Conservation (phyloP, 2,888 invertebrate genomes). For the Julus scandinavius region DNA sequence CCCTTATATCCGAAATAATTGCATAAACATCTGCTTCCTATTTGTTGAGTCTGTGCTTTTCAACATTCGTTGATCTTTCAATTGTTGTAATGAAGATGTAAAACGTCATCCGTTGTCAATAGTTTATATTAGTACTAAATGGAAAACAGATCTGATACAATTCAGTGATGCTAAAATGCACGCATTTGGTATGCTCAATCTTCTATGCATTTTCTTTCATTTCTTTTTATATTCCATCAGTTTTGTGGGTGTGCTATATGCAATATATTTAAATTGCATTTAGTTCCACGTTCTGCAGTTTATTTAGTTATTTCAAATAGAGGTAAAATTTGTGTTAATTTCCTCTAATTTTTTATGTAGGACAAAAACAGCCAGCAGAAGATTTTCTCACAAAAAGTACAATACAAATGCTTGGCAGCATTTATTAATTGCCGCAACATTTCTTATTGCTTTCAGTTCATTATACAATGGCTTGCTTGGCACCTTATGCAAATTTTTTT, state of each 20-base stretch:
- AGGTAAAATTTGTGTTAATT: neutral
- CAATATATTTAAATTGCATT: too few relatives aligned
- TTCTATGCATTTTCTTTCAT: too few relatives aligned
- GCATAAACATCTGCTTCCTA: neutral
- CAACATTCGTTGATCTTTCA: neutral
- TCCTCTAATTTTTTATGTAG: neutral
- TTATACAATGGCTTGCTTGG: neutral
- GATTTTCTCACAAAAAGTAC: neutral
- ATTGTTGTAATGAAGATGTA: neutral
- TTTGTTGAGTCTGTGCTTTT: neutral
- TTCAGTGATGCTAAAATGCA: too few relatives aligned
- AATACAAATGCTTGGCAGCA: neutral
- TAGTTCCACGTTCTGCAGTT: too few relatives aligned
- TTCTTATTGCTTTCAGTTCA: neutral
- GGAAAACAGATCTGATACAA: too few relatives aligned
- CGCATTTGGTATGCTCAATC: too few relatives aligned
- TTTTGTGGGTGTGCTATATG: too few relatives aligned
- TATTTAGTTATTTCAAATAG: too few relatives aligned
- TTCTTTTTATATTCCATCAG: too few relatives aligned
- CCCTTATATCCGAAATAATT: too few relatives aligned
- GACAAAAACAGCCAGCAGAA: neutral
- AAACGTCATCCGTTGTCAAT: neutral
- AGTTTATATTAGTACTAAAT: neutral
- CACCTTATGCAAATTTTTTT: conserved; percentile 5
- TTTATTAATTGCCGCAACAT: neutral